A percentile compares a stretch with the other conserved stretches of the same genome.
Evolutionary conservation across 2,113 vertebrate genomes (phyloP).

Genomic region (Tachycineta bicolor): DNA sequence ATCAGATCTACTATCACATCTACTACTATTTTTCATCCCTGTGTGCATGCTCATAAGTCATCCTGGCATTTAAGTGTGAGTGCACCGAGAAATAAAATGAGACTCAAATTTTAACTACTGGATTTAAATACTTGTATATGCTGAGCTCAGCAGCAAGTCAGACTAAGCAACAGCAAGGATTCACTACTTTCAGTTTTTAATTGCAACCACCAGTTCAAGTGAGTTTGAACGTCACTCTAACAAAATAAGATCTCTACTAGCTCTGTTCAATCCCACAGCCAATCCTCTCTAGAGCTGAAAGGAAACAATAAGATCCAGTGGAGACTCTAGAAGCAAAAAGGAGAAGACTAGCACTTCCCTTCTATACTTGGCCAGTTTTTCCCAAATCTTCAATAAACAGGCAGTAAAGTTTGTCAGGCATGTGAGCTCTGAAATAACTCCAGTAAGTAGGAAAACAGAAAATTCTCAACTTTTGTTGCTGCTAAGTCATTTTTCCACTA

Average conservation of each 20-base stretch:
- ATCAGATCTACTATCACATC: neutral
- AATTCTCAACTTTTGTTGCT: neutral
- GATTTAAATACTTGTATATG: neutral
- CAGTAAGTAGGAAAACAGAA: neutral
- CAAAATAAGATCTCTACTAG: neutral
- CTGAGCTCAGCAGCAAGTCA: neutral
- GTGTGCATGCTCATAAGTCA: neutral
- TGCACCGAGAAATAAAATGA: neutral
- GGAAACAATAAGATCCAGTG: neutral
- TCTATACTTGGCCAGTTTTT: neutral
- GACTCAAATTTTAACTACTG: neutral
- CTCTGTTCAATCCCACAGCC: neutral
- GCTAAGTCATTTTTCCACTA: neutral
- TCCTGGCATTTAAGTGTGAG: neutral
- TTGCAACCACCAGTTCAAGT: neutral
- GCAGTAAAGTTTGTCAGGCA: neutral
- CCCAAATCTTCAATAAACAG: neutral
- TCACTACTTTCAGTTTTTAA: neutral
- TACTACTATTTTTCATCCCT: neutral
- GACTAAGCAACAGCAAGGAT: neutral
- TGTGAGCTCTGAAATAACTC: neutral
- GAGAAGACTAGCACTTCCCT: neutral
- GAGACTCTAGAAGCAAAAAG: neutral
- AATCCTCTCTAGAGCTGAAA: neutral
- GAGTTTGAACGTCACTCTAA: neutral